A percentile compares a stretch with the other conserved stretches of the same genome.
phyloP scores from a whole-genome alignment of 2,113 vertebrate genomes.

The Miniopterus natalensis region DNA sequence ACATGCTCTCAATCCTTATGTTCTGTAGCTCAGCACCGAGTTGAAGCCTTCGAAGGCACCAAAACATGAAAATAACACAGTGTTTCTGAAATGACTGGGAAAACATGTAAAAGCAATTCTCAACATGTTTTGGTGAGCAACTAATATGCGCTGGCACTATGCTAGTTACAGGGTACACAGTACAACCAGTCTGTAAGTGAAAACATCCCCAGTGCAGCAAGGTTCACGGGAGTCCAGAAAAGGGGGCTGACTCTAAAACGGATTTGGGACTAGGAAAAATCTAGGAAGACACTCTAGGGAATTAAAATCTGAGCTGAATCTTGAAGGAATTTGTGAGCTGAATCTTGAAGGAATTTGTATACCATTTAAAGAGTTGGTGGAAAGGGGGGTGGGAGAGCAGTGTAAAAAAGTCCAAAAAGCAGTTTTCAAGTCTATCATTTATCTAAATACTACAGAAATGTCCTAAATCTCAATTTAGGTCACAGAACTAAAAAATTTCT shows the following conservation, averaged over 20 bases:
- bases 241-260: neutral
- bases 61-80: neutral
- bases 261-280: neutral
- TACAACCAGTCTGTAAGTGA: neutral
- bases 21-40: neutral
- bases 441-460: neutral
- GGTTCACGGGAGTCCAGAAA: neutral
- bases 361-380: neutral
- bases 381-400: too few species aligned
- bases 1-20: fast-evolving
- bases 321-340: neutral
- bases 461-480: neutral
- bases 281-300: neutral
- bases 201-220: neutral
- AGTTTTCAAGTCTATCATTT: slow-evolving; percentile 2
- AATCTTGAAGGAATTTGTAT: neutral
- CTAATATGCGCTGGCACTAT: neutral
- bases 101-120: neutral
- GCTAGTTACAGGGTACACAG: neutral
- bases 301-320: neutral
- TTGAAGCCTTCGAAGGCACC: neutral
- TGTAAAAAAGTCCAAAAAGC: neutral
- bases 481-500: slow-evolving; percentile 27
- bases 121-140: neutral
- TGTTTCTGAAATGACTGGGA: neutral